phyloP scores from a whole-genome alignment of 2,113 vertebrate species.

The Periophthalmus modestus region DNA sequence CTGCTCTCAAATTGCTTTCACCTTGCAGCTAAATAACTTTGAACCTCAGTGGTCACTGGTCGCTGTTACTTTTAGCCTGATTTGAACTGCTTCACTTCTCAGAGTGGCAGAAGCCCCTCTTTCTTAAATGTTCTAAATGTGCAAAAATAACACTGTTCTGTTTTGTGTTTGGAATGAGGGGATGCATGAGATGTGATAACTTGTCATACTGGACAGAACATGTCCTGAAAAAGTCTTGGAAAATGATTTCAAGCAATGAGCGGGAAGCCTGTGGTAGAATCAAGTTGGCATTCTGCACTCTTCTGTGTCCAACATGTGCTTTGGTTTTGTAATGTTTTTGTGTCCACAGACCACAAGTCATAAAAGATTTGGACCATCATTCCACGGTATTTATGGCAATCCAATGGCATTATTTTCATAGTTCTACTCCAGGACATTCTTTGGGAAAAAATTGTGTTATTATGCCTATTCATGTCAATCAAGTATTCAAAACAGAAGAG shows the following conservation, averaged over 20 bases:
- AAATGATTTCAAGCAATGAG: not conserved
- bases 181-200: not conserved
- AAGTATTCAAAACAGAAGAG: not conserved
- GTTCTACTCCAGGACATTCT: not conserved
- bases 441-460: not conserved
- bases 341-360: conserved; percentile 4
- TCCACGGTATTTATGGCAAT: not conserved
- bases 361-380: conserved; percentile 5
- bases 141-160: not conserved
- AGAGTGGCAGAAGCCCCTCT: not conserved
- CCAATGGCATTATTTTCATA: conserved; percentile 6
- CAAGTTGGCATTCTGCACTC: conserved; percentile 30
- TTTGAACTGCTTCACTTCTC: too few relatives aligned
- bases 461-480: conserved; percentile 3
- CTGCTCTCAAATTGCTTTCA: too few relatives aligned
- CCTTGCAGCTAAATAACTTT: too few relatives aligned
- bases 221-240: not conserved
- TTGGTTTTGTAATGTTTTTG: not conserved
- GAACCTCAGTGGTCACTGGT: too few relatives aligned
- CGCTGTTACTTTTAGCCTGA: too few relatives aligned
- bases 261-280: conserved; percentile 31
- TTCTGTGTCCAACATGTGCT: not conserved
- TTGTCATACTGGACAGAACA: not conserved
- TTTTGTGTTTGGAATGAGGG: not conserved
- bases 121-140: conserved; percentile 8